Evolutionary conservation across 1,140 invertebrate genomes (phyloP), one percentile per base, ranked within the genome.

Genomic region (Antheraea mylitta): DNA sequence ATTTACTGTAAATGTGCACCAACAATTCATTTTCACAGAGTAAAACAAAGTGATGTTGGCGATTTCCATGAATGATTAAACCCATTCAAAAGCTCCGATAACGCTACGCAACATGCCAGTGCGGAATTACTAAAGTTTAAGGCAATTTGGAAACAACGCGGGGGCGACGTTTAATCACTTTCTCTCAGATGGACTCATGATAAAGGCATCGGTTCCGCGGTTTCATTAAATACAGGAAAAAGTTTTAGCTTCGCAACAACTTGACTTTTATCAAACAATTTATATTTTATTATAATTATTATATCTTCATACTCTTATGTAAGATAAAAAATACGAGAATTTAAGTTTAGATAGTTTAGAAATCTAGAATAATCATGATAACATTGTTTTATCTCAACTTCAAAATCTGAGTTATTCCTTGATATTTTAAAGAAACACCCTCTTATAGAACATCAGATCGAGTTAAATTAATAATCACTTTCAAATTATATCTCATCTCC

Each of bases 161-260:
- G 45, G 59, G 60, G 19, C 30, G 58, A 66, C 18, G 66, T 76
- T 73, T 71, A 71, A 73, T 71, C 71, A 69, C 69, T 69, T 68
- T 70, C 45, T 61, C 67, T 67, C 11, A 42, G 38, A 42, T 59
- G 64, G 71, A 71, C 74, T 73, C 72, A 76, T 76, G 65, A 76
- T 70, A 76, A 69, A 73, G 72, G 69, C 72, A 76, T 73, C 72
- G 67, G 66, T 71, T 67, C 11, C 60, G 18, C 58, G 64, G 11
- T 48, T 64, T 10, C 7, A 45, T 45, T 58, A 63, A 63, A 62
- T 53, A 68, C 60, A 16, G 16, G 11, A 16, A 13, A 53, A 53
- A 53, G 45, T 53, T 53, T 53, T 48, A 48, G 13, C 7, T 11
- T 53, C 6, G 11, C 9, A 53, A 16, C 45, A 53, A 13, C 13